Conservation (phyloP, 2,797 vertebrate species). For the Darevskia nairensis region DNA sequence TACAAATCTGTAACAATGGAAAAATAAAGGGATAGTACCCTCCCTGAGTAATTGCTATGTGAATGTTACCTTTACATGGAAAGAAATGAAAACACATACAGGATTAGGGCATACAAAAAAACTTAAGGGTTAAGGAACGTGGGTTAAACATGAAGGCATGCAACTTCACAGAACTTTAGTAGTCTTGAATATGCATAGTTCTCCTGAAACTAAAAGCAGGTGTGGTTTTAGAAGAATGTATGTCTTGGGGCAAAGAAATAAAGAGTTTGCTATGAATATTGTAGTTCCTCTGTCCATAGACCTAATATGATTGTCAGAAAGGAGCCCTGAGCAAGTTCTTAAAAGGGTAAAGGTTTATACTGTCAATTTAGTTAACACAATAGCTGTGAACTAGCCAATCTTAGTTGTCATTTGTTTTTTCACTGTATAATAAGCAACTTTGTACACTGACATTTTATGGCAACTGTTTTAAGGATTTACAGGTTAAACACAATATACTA, state of each 20-base stretch:
- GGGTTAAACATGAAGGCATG: neutral
- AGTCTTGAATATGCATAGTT: neutral
- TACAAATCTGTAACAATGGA: constrained; percentile 10
- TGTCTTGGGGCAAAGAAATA: constrained; percentile 57
- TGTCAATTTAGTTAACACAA: constrained; percentile 51
- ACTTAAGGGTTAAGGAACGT: neutral
- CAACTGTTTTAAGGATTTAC: neutral
- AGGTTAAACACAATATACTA: constrained; percentile 10
- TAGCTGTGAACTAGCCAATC: constrained; percentile 47
- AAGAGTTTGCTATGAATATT: constrained; percentile 61
- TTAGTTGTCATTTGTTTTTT: constrained; percentile 54
- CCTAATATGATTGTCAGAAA: constrained; percentile 51
- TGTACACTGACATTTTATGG: constrained; percentile 28
- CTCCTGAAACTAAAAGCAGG: constrained; percentile 41
- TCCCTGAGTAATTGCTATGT: neutral
- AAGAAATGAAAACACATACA: neutral
- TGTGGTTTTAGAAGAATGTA: constrained; percentile 55
- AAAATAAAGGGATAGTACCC: neutral
- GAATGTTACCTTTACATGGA: neutral
- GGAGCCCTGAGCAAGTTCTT: constrained; percentile 59
- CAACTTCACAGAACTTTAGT: neutral
- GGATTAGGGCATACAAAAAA: neutral
- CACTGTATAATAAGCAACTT: constrained; percentile 22
- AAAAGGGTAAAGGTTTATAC: constrained; percentile 59
- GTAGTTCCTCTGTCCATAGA: constrained; percentile 57